Base-by-base conservation (phyloP, 1,140 invertebrate species). In the Drosophila ohnishii region DNA sequence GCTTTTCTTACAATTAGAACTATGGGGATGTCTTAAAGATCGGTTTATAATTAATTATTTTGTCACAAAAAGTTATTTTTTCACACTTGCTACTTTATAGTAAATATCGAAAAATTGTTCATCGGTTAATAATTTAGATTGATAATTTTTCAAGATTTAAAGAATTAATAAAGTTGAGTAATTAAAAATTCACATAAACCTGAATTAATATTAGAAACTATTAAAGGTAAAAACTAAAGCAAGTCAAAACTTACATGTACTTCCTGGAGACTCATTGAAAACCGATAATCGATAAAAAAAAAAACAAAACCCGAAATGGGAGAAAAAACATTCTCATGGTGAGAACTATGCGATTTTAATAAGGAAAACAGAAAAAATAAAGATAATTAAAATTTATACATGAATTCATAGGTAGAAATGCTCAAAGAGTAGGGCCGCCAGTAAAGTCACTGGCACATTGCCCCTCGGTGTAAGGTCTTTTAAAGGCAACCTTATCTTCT, bases 231-330 rank as follows among this genome's bases (percentile, higher is more conserved):
- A 28, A 5, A 28, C 25, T 28, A 28, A 6, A 6, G 10, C 10
- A 32, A 30, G 8, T 5, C 34, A 53, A 53, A 53, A 53, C 50
- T 53, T 53, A 53, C 50, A 34, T 19, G 28, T 9, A 32, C 22
- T 11, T 53, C 7, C 7, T 19, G 50, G 50, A 5, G 13, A 19
- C 30, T 32, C n/a, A 30, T 14, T 19, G 8, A 19, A 22, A 32
- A 32, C 25, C 25, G 8, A 25, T 14, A 45, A 13, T 7, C 25
- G n/a, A 11, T 16, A 11, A 11, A 4, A 0, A 30, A 50, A 28
- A 16, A 1, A 7, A n/a, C n/a, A n/a, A 30, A 51, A 51, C 5
- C 45, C 45, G 47, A 30, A 30, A 8, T 8, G 6, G n/a, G 19
- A 37, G 5, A 1, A 25, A 37, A 30, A 16, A 14, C 2, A 25